Evolutionary conservation across 2,113 vertebrate genomes (phyloP), one percentile per base, ranked within the genome.

Genomic region (Megaceryle maxima): DNA sequence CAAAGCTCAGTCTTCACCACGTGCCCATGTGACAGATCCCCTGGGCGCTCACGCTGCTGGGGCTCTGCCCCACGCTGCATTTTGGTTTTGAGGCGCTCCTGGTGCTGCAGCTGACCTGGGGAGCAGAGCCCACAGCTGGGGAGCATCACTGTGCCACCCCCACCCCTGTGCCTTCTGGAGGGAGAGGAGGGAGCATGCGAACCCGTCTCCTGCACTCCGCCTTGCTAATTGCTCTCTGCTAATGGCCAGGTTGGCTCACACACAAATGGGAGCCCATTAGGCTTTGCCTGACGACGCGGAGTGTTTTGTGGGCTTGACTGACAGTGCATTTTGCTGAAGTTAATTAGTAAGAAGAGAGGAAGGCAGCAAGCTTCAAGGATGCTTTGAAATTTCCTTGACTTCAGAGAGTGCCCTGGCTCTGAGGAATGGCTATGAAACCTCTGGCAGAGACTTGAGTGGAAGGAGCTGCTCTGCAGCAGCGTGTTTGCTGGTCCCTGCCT

Each of bases 181-280:
- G 66, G 43, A 79, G 33, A 8, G 53, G 24, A 7, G 33, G 69
- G 87, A 87, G 77, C 16, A 2, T 15, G 68, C 76, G 44, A 56
- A 37, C 13, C 48, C 3, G 1, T 31, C 83, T 78, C 62, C 77
- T 0, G 28, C 81, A 8, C 82, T 76, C 88, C 13, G 16, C 87
- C n/a, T 73, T 1, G 4, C 88, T 97, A 97, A 97, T 95, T 93
- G 95, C 93, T 62, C n/a, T 21, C 76, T 20, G 92, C 92, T 97
- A 95, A 97, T 95, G 92, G 96, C 91, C 69, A 28, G 86, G 86
- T 84, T 96, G 96, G 96, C 95, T n/a, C 88, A 2, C 68, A 3
- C 95, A 83, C 95, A 94, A 93, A 88, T 83, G 83, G 63, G 83
- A 93, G 96, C 95, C 95, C 95, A 95, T 95, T 94, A 97, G 86